phyloP scores from a whole-genome alignment of 2,888 invertebrate genomes.

The Hirtodrosophila trivittata region DNA sequence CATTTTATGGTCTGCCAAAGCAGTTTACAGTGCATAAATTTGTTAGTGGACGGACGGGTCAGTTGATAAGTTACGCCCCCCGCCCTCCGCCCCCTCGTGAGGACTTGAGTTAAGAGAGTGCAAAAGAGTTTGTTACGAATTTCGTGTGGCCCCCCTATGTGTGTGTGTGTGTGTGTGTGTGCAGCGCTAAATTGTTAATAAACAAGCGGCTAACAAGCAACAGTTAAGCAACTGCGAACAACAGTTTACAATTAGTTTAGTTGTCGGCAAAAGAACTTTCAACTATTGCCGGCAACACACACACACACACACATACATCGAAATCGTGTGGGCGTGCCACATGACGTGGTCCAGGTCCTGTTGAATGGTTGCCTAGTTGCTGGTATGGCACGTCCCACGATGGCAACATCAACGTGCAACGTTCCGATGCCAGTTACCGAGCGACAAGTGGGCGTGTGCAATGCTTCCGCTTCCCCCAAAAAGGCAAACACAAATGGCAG shows the following conservation, averaged over 20 bases:
- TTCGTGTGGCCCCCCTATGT: not conserved
- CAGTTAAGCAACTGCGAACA: constrained; percentile 71
- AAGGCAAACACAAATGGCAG: constrained; percentile 46
- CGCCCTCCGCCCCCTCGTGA: not conserved
- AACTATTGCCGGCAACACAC: constrained; percentile 64
- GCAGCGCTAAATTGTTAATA: constrained; percentile 81
- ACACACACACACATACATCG: constrained; percentile 1
- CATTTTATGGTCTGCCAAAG: constrained; percentile 68
- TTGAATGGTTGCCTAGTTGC: constrained; percentile 14
- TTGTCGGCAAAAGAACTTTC: constrained; percentile 61
- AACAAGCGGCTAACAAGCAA: constrained; percentile 77
- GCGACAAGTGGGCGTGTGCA: constrained; percentile 73
- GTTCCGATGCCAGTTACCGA: constrained; percentile 49
- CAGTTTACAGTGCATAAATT: constrained; percentile 62
- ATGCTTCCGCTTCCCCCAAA: constrained; percentile 73
- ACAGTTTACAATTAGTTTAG: constrained; percentile 78
- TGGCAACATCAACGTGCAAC: constrained; percentile 37
- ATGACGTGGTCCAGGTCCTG: constrained; percentile 34
- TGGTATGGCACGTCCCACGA: constrained; percentile 56
- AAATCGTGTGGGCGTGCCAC: constrained; percentile 55
- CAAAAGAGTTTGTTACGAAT: not conserved
- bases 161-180: constrained; percentile 35
- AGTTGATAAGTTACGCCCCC: constrained; percentile 63
- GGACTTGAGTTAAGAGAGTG: not conserved
- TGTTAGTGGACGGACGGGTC: constrained; percentile 51